Evolutionary conservation across 2,888 invertebrate genomes (phyloP), one percentile per base, ranked within the genome.

Genomic region (Zaprionus lineosus): DNA sequence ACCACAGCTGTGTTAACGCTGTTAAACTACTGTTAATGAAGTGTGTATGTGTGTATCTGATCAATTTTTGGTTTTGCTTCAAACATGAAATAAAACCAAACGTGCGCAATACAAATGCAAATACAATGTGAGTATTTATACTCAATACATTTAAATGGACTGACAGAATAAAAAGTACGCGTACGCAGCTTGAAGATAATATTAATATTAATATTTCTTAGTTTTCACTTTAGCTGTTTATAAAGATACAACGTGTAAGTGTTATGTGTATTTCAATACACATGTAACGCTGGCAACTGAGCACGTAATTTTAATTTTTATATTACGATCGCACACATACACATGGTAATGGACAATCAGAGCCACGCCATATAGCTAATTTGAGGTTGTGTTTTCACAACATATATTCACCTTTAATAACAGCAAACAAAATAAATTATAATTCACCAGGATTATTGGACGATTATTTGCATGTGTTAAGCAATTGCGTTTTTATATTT

Each of bases 341-440:
- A 36, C 19, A 12, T 9, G 7, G 9, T 7, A 9, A 43, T 34
- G 12, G 33, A 58, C 33, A 47, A 63, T 47, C 16, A 46, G 66
- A 72, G 75, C 79, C 77, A 77, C 77, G 77, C 77, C 75, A 82
- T 53, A 74, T 52, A 44, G 37, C 33, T 44, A 29, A 52, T 81
- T 81, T 76, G 82, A 76, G 75, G 75, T 76, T 76, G 75, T 60
- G 75, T 58, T 8, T 21, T 41, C 21, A 11, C 9, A 50, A 36
- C 12, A 28, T 19, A 11, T 44, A 31, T 31, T 53, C 57, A 61
- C 56, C 56, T 69, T 58, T 15, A 46, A 19, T 46, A 16, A 19
- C 41, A 65, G 56, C 2, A 36, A 46, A 18, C 26, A 47, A 50
- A 47, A 18, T 33, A 24, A 14, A 41, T 39, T 43, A 50, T 11